Evolutionary conservation across 2,888 invertebrate species (phyloP), one percentile per base, ranked within the genome.

Genomic region (Lamellibrachia columna): DNA sequence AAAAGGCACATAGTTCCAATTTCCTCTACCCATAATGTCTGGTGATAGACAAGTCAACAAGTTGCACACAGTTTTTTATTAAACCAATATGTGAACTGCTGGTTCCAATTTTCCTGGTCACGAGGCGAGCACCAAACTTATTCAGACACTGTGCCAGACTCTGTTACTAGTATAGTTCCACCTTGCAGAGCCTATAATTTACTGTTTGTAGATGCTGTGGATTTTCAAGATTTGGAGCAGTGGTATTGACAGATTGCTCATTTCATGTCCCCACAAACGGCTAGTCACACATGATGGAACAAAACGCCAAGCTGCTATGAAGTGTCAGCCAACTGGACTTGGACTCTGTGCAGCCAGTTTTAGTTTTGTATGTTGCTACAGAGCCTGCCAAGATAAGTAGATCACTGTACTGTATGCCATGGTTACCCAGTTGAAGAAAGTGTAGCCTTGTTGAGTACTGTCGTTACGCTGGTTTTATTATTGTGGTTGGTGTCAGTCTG

Each of bases 321-420:
- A n/a, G 75, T 75, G 75, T 75, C 22, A 75, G 22, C 75, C 1
- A 40, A 40, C 40, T 40, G 40, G 40, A 40, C 75, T 75, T 22
- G 75, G 22, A 75, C 75, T 75, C n/a, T 75, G 15, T 75, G 75
- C 75, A 75, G 40, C 40, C 40, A 40, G 22, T 75, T 75, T 9
- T 75, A 75, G 4, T 22, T 75, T 15, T 22, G 75, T 22, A 22
- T 22, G 75, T 75, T 75, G 75, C 75, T 75, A 75, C n/a, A 75
- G 75, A 75, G 22, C 75, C 75, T 75, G 75, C 75, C 75, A 15
- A 75, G 75, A 75, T 75, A 75, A n/a, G 75, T 75, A 75, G 75
- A 40, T 75, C n/a, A 75, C 75, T 75, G 15, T 75, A 6, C 0
- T 75, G 22, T 11, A 22, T 22, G 75, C 22, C 6, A 11, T 22